phyloP scores from a whole-genome alignment of 2,888 invertebrate genomes.

The Bugulina stolonifera region DNA sequence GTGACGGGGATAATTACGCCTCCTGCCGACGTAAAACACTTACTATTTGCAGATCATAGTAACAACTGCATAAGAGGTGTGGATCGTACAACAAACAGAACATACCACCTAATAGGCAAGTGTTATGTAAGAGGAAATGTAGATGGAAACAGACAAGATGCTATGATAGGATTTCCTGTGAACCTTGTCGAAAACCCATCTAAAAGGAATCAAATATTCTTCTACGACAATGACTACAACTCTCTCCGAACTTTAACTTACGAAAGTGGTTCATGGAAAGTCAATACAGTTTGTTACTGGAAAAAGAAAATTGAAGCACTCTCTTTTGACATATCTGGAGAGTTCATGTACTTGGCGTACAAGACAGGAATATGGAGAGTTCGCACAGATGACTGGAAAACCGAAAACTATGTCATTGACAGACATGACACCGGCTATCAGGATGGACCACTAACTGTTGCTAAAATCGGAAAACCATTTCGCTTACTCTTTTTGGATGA shows the following conservation, averaged over 20 bases:
- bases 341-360: background rate
- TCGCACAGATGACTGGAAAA: background rate
- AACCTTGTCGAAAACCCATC: background rate
- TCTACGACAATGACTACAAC: background rate
- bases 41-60: background rate
- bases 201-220: background rate
- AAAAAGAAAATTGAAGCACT: background rate
- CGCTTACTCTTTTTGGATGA: background rate
- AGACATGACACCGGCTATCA: background rate
- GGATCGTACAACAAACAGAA: background rate
- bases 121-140: background rate
- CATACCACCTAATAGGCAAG: background rate
- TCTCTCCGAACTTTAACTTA: background rate
- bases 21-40: background rate
- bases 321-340: background rate
- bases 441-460: background rate
- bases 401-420: background rate
- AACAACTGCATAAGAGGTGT: background rate
- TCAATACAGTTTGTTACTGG: background rate
- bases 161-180: background rate
- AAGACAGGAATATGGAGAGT: background rate
- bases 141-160: background rate
- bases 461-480: background rate
- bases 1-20: background rate
- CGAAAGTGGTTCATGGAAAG: background rate